These are phyloP conservation scores for Eurosta solidaginis DNA, from an alignment of 1,140 invertebrate species.

Conservation along the genomic window DNA sequence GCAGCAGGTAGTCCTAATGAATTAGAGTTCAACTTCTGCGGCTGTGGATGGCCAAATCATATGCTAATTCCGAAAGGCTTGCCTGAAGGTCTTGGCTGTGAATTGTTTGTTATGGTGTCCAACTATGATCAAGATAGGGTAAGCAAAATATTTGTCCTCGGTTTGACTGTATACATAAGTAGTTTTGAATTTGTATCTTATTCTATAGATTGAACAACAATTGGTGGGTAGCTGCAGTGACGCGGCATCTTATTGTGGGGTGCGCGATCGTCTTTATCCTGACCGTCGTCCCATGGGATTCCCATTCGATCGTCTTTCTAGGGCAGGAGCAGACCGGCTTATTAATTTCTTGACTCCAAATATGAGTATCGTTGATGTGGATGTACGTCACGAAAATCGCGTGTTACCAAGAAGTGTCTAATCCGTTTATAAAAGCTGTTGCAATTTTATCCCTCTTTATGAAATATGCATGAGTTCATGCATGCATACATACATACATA, in stretches of 20 bases:
- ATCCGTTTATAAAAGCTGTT: neutral
- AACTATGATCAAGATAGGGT: constrained; percentile 74
- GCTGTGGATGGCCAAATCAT: constrained; percentile 87
- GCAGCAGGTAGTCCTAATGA: constrained; percentile 62
- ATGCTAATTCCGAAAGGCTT: constrained; percentile 79
- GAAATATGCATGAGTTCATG: neutral
- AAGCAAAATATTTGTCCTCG: constrained; percentile 38
- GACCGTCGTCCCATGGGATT: constrained; percentile 76
- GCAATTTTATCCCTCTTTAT: neutral
- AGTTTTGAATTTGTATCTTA: neutral
- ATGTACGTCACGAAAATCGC: constrained; percentile 57
- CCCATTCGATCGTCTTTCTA: constrained; percentile 73
- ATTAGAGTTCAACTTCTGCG: constrained; percentile 76
- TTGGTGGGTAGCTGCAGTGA: constrained; percentile 67
- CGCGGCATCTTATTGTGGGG: constrained; percentile 74
- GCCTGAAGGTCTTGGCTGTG: constrained; percentile 68
- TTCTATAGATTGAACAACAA: constrained; percentile 64
- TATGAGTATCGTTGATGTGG: constrained; percentile 67
- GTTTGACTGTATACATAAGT: neutral
- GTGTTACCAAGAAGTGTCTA: neutral
- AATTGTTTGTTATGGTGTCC: constrained; percentile 82
- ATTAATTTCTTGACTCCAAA: constrained; percentile 71
- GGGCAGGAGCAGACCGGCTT: constrained; percentile 62
- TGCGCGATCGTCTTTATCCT: constrained; percentile 73
- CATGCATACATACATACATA: neutral